Evolutionary conservation across 2,888 invertebrate species (phyloP), one percentile per base, ranked within the genome.

Genomic region (Drosophila lacicola): DNA sequence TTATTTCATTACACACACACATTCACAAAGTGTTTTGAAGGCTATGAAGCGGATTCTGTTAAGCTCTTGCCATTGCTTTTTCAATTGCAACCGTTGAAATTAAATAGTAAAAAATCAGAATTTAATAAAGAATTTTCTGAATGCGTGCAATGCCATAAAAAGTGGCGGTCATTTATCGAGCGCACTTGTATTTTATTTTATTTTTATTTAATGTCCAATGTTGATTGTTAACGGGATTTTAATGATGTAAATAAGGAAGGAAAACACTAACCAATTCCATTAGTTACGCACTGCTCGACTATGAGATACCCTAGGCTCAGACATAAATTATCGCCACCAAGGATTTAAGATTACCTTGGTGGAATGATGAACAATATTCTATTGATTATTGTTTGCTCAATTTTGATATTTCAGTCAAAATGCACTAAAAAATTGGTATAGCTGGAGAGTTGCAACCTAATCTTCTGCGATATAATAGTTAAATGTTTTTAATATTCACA

Each of bases 151-250:
- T 39, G n/a, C 10, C 3, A 44, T 9, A 11, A n/a, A 46, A 51
- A 14, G 17, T 9, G 39, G 13, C 53, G 53, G 44, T 42, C 37
- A 56, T 55, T 61, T 51, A 75, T 64, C 60, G 56, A 36, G 46
- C 25, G 34, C 19, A 51, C 47, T 56, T 36, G 45, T 49, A 37
- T 33, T 25, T 25, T 6, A 25, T 25, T 25, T 25, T 53, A 33
- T 13, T n/a, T 60, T 44, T 3, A 29, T 60, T 44, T 3, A 46
- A 37, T 44, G 14, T 17, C 8, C 29, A 36, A n/a, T 6, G 42
- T 39, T 49, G 58, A 36, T 44, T 65, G 47, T 50, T 63, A 75
- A 81, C 46, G 60, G 61, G 37, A 63, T 72, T 84, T 78, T 72
- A 75, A 84, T 78, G 68, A 70, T 62, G 76, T 62, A 19, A 55